These are phyloP conservation scores for Gymnorhina tibicen DNA, from an alignment of 2,113 vertebrate genomes.

Conservation along the genomic window DNA sequence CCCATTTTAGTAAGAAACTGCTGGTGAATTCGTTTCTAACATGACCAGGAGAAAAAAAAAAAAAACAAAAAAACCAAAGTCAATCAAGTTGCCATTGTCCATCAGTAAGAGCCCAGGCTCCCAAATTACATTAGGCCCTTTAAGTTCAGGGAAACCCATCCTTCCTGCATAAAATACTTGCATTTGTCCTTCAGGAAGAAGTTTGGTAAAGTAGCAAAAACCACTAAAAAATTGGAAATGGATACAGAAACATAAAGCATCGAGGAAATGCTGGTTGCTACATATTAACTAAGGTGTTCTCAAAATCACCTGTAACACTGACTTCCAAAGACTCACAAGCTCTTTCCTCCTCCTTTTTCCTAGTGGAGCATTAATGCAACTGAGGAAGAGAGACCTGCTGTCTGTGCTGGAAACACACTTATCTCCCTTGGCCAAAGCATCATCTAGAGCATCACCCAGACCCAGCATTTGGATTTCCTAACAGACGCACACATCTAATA, in stretches of 20 bases:
- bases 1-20: background rate
- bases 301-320: accelerated
- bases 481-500: background rate
- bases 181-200: background rate
- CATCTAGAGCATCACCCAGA: background rate
- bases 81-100: background rate
- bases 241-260: background rate
- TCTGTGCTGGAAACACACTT: background rate
- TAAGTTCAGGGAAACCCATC: background rate
- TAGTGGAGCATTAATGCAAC: background rate
- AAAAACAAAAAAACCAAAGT: background rate
- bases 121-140: background rate
- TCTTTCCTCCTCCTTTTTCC: background rate
- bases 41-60: accelerated
- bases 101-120: background rate
- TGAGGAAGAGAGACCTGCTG: background rate
- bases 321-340: background rate
- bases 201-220: background rate
- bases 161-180: background rate
- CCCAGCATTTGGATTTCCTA: background rate
- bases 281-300: background rate
- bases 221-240: background rate
- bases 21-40: background rate
- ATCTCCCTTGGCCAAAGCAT: background rate
- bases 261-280: background rate